Percentiles rank a stretch among this genome's conserved stretches.
Conservation (phyloP, 2,113 vertebrate species). For the Oncorhynchus masou region DNA sequence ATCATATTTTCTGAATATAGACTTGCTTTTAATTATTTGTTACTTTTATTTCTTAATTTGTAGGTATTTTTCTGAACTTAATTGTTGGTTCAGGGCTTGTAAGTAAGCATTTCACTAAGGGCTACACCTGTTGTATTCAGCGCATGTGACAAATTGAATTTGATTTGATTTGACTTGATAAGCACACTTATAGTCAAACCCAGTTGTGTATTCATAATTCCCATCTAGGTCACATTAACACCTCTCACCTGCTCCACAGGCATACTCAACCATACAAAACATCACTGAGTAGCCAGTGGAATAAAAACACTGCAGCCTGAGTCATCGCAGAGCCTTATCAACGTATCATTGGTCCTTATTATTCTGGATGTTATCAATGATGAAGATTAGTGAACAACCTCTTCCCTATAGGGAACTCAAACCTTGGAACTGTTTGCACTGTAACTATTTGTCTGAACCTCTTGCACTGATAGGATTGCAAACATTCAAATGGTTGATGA, state of each 20-base stretch:
- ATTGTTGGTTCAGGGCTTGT: too few species aligned
- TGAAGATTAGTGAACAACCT: too few species aligned
- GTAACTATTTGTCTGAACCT: background rate
- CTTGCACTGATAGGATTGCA: background rate
- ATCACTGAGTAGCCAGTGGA: background rate
- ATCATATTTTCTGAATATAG: too few species aligned
- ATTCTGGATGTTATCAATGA: background rate
- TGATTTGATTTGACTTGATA: background rate
- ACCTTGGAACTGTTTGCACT: background rate
- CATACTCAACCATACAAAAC: background rate
- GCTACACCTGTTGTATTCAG: too few species aligned
- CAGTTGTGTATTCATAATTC: slow-evolving; percentile 5
- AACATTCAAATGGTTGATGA: background rate
- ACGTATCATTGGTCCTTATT: background rate
- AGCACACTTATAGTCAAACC: background rate
- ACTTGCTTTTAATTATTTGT: too few species aligned
- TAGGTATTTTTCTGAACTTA: too few species aligned
- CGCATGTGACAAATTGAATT: background rate
- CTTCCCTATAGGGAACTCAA: background rate
- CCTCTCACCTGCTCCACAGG: background rate
- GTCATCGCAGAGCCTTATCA: too few species aligned
- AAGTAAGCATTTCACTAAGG: too few species aligned
- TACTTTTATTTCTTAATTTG: too few species aligned
- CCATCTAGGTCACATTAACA: background rate
- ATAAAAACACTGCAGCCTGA: background rate